Conservation (phyloP, 2,113 vertebrate species). For the Hypocryptadius cinnamomeus region DNA sequence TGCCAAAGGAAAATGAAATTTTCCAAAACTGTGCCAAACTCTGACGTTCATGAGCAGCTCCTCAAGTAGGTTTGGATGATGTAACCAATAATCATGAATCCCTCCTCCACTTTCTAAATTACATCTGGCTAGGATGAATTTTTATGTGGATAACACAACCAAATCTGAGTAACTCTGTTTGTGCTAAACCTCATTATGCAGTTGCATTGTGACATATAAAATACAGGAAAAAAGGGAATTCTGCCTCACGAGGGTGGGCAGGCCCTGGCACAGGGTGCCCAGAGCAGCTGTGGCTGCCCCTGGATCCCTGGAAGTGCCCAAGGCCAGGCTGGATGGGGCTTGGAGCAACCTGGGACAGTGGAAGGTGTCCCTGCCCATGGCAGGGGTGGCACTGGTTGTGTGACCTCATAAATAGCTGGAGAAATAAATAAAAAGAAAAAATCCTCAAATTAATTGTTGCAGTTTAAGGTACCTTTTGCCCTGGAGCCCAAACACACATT, state of each 20-base stretch:
- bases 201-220: not conserved
- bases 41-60: not conserved
- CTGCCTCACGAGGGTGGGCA: fast-evolving
- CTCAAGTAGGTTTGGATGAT: not conserved
- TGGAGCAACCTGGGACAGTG: fast-evolving
- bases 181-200: not conserved
- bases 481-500: not conserved
- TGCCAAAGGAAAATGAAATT: not conserved
- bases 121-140: not conserved
- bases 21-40: not conserved
- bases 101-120: not conserved
- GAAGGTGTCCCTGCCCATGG: not conserved
- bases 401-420: not conserved
- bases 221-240: not conserved
- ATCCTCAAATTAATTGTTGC: not conserved
- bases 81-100: not conserved
- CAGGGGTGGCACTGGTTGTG: not conserved
- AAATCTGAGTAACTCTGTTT: not conserved
- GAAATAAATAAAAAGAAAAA: not conserved
- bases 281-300: not conserved
- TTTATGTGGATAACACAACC: not conserved
- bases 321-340: fast-evolving
- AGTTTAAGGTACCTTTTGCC: not conserved
- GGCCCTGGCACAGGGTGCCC: not conserved
- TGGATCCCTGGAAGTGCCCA: not conserved